Percentiles rank a stretch among this genome's conserved stretches.
phyloP scores from a whole-genome alignment of 1,140 invertebrate species.

The Drosophila parvula region DNA sequence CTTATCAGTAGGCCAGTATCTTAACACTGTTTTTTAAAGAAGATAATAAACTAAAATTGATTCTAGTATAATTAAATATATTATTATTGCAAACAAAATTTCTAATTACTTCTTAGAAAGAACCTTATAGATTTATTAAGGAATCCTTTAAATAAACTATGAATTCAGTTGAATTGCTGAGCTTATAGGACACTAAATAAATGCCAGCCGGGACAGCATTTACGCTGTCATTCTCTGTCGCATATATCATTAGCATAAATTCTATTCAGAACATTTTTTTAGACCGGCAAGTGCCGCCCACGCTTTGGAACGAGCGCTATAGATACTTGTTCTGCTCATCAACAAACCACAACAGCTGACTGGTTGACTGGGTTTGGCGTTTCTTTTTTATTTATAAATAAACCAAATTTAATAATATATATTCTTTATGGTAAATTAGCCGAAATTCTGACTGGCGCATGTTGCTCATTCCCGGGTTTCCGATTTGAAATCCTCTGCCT shows the following conservation, averaged over 20 bases:
- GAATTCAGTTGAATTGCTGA: neutral
- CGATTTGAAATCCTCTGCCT: neutral
- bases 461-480: conserved; percentile 10
- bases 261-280: conserved; percentile 20
- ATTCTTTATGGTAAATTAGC: conserved; percentile 61
- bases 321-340: conserved; percentile 44
- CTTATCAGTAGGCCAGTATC: neutral
- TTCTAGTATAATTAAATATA: neutral
- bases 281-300: conserved; percentile 55
- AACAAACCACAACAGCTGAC: conserved; percentile 71
- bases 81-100: neutral
- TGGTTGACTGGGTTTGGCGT: conserved; percentile 48
- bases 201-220: conserved; percentile 13
- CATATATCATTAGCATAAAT: conserved; percentile 50
- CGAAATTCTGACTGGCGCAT: conserved; percentile 26
- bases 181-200: neutral
- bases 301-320: conserved; percentile 24
- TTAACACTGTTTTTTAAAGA: neutral
- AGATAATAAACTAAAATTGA: neutral
- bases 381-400: conserved; percentile 65
- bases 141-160: neutral
- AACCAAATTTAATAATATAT: conserved; percentile 54
- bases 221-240: conserved; percentile 36
- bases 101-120: neutral
- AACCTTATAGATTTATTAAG: too few relatives aligned